A percentile compares a stretch with the other conserved stretches of the same genome.
Evolutionary conservation across 2,888 invertebrate genomes (phyloP).

Genomic region (Zeuzera pyrina): DNA sequence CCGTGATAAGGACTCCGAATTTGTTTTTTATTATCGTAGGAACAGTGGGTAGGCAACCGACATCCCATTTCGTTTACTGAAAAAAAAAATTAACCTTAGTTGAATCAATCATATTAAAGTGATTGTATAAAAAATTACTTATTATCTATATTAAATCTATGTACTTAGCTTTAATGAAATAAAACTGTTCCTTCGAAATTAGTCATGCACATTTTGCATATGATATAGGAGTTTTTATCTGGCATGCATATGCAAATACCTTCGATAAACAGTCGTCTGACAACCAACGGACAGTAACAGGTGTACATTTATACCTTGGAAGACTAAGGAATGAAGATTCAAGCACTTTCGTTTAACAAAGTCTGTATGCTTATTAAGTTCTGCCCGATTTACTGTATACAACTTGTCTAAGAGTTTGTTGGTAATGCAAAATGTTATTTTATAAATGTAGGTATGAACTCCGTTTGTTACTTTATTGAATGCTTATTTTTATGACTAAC

Average conservation of each 20-base stretch:
- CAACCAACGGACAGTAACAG: slow-evolving; percentile 32
- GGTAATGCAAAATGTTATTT: too few species aligned
- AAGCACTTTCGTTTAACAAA: slow-evolving; percentile 20
- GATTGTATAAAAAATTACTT: slow-evolving; percentile 7
- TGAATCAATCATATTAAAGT: slow-evolving; percentile 6
- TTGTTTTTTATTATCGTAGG: slow-evolving; percentile 21
- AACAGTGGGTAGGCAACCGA: slow-evolving; percentile 6
- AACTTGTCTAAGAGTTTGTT: slow-evolving; percentile 10
- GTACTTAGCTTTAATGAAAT: too few species aligned
- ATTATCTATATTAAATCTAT: too few species aligned
- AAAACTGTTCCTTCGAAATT: too few species aligned
- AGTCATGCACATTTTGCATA: slow-evolving; percentile 41
- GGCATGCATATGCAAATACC: slow-evolving; percentile 46
- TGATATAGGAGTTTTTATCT: slow-evolving; percentile 42
- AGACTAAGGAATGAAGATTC: slow-evolving; percentile 15
- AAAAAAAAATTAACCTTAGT: slow-evolving; percentile 7
- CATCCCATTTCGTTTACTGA: slow-evolving; percentile 6
- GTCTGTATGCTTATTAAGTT: slow-evolving; percentile 13
- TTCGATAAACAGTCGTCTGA: slow-evolving; percentile 32
- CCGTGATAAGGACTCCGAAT: slow-evolving; percentile 36
- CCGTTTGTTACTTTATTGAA: too few species aligned
- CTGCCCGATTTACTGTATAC: slow-evolving; percentile 12
- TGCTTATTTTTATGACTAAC: too few species aligned
- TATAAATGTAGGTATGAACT: too few species aligned
- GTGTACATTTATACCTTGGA: slow-evolving; percentile 25